Base-by-base conservation (phyloP, 2,797 vertebrate genomes). In the Bradypus variegatus region DNA sequence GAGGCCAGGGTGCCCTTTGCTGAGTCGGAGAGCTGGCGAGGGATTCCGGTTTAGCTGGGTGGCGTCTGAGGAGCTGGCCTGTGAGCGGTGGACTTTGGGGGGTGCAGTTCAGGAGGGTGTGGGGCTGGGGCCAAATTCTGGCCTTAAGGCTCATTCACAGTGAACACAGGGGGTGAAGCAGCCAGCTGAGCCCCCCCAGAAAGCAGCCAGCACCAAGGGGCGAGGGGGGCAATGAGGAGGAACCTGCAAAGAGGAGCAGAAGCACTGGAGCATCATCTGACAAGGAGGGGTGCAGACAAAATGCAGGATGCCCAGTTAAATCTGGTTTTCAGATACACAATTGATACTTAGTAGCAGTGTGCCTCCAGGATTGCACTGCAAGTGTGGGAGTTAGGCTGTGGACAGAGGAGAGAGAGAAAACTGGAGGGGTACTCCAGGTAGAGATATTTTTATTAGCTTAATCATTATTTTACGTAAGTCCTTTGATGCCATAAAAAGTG, bases 181-280 rank as follows among this genome's bases (percentile, higher is more conserved):
- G 53, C 7, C 0, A 29, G 27, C 8, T 2, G 79, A 48, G n/a
- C 38, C 72, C 11, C n/a, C 19, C 6, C 29, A 55, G 60, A 4
- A n/a, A 33, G 13, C 33, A 12, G 16, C 64, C 70, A 23, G 58
- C 58, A 9, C 23, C 18, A 23, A 14, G 16, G 86, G 23, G 1
- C 25, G 62, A 48, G 72, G 29, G 3, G 0, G 25, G 8, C 62
- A 31, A 18, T 1, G 5, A 29, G 29, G 29, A 10, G 33, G 14
- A 4, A 10, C 0, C 67, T 21, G 58, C 23, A 0, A 15, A 5
- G 25, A 6, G 62, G 38, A 0, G 5, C 45, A 0, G n/a, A 8
- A 18, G 58, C 0, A 2, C 69, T 0, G 33, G 62, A 33, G 23
- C 62, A 7, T 3, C 36, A 29, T 60, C n/a, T 23, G 1, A 0